Evolutionary conservation across 2,888 invertebrate genomes (phyloP).

Genomic region (Octonoba sinensis): DNA sequence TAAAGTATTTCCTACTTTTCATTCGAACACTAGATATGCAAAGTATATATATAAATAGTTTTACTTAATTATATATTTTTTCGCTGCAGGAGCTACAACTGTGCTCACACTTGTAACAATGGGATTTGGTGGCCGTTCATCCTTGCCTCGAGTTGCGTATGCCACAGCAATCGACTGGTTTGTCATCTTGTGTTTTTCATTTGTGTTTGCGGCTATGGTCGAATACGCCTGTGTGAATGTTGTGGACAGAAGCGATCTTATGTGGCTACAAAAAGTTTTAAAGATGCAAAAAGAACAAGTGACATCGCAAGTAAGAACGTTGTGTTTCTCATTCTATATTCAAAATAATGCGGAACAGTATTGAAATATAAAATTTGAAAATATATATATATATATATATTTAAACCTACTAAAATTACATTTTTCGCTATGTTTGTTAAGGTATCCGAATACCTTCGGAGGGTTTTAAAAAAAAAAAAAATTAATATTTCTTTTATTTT

Average conservation of each 20-base stretch:
- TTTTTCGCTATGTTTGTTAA: too few species aligned
- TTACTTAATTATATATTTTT: too few species aligned
- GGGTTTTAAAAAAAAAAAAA: too few species aligned
- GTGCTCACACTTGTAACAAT: conserved; percentile 93
- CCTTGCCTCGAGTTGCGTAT: conserved; percentile 90
- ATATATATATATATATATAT: too few species aligned
- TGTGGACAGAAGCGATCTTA: conserved; percentile 60
- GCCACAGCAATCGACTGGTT: conserved; percentile 97
- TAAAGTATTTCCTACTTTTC: too few species aligned
- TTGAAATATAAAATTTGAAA: too few species aligned
- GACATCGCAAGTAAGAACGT: not conserved
- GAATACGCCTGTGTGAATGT: conserved; percentile 95
- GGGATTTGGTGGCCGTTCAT: conserved; percentile 87
- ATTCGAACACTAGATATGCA: too few species aligned
- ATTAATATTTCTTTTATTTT: too few species aligned
- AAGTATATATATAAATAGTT: too few species aligned
- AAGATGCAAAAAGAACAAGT: conserved; percentile 28
- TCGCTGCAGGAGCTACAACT: conserved; percentile 82
- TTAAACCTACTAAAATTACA: too few species aligned
- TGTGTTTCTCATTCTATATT: not conserved
- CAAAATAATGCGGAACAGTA: not conserved
- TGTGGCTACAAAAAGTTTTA: conserved; percentile 12
- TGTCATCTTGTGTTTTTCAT: conserved; percentile 90
- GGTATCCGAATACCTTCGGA: too few species aligned
- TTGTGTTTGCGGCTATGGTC: conserved; percentile 90